Base-by-base conservation (phyloP, 1,140 invertebrate genomes). In the Euura lappo region DNA sequence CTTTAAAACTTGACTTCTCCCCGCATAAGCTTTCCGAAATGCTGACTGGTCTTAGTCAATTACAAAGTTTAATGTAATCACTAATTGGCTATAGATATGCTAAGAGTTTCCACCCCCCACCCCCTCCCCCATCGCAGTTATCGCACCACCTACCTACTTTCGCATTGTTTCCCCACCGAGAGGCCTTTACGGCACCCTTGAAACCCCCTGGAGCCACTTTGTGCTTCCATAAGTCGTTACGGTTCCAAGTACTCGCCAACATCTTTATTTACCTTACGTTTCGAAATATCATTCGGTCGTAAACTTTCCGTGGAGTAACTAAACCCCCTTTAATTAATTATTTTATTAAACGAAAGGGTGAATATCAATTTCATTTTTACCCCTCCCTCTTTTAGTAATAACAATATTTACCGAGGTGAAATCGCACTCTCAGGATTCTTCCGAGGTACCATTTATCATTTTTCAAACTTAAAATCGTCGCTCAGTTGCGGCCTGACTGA, bases 61-160 rank as follows among this genome's bases (percentile, higher is more conserved):
- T 60, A 60, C 51, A 8, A 60, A 60, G 51, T 60, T 60, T 60
- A 60, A 60, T 60, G 51, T 60, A 60, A 60, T n/a, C 13, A n/a
- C 51, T 60, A 60, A 60, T 60, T 60, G 51, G 51, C 8, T 60
- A 60, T 60, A 60, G 51, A 60, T 60, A 60, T 60, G 51, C 51
- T 60, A 60, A 60, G 51, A 60, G 51, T n/a, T 28, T 28, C 1
- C 28, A 28, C 28, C 28, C 28, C 28, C 28, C 28, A 28, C 28
- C 28, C 28, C 28, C 28, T 28, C 28, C 28, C 28, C 28, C 28
- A 28, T 28, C 28, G 28, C 28, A 28, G 28, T 28, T 28, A 28
- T 28, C 0, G 28, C 28, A 28, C 28, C 0, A 28, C 28, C 28
- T 28, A 28, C 6, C 3, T 60, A 28, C 28, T n/a, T 60, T 60